Base-by-base conservation (phyloP, 2,113 vertebrate species). In the Canis aureus region DNA sequence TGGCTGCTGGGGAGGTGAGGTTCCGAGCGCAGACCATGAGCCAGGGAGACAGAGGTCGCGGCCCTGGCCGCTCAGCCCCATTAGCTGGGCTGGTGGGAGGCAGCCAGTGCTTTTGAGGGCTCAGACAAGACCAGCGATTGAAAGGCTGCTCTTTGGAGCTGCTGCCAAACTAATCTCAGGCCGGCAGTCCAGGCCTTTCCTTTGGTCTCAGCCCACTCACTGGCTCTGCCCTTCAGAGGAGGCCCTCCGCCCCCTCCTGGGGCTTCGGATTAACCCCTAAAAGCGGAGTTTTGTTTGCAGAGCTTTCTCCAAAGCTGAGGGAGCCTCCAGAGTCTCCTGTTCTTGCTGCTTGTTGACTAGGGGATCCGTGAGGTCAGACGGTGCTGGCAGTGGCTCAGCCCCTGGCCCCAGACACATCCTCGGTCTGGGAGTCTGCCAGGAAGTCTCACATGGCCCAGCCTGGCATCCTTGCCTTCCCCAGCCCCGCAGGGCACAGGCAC, bases 271-370 rank as follows among this genome's bases (percentile, higher is more conserved):
- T 97, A 97, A 96, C 97, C 97, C 98, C 91, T 94, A 55, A 97
- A 94, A 97, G 89, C 87, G 11, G 90, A 95, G 80, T 97, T 81
- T 67, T 97, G 91, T 97, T 97, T 97, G 95, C 81, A 95, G 95
- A 96, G 93, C 97, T 96, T 79, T 96, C 71, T 97, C 88, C 53
- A 84, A 92, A 96, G 96, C 82, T 7, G 32, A 87, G 57, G 91
- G 57, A 74, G 85, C 78, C 96, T 78, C 96, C 2, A 2, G 79
- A 84, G 69, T 27, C 86, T 81, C 86, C 20, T 22, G 71, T 6
- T 82, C 73, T 60, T 80, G 74, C 79, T 94, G 64, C 55, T 92
- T 93, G 76, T 96, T 96, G 96, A 97, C 55, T 3, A 43, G 83
- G 91, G 60, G 62, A 90, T 55, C 53, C 0, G 0, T 25, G 85